Conservation (phyloP, 2,888 invertebrate genomes). For the Stenichneumon culpator region DNA sequence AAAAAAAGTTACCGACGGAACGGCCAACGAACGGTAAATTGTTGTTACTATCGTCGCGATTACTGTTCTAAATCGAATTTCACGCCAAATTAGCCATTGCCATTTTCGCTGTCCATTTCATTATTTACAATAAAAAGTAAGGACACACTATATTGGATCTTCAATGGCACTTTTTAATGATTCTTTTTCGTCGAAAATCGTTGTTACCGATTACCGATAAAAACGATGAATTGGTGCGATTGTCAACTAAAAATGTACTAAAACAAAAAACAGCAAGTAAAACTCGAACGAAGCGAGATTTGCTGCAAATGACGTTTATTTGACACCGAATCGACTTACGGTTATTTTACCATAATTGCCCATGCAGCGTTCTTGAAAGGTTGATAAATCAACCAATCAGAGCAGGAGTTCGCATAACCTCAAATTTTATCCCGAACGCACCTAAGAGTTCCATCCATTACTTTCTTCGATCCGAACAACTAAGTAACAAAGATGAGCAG, state of each 20-base stretch:
- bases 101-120: too few relatives aligned
- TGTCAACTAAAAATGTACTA: neutral
- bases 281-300: neutral
- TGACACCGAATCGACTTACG: neutral
- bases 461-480: neutral
- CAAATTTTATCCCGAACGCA: neutral
- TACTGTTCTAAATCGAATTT: too few relatives aligned
- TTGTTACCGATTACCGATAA: too few relatives aligned
- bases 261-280: neutral
- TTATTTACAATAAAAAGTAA: too few relatives aligned
- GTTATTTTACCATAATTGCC: neutral
- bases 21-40: too few relatives aligned
- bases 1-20: too few relatives aligned
- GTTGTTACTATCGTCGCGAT: too few relatives aligned
- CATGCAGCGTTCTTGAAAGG: neutral
- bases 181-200: too few relatives aligned
- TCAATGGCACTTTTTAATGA: too few relatives aligned
- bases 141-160: too few relatives aligned
- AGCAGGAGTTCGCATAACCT: neutral
- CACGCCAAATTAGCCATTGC: too few relatives aligned
- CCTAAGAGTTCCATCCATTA: neutral
- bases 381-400: neutral
- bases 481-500: constrained; percentile 60
- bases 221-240: neutral
- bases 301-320: neutral